A percentile compares a stretch with the other conserved stretches of the same genome.
Conservation (phyloP, 2,888 invertebrate genomes). For the Labia minor region DNA sequence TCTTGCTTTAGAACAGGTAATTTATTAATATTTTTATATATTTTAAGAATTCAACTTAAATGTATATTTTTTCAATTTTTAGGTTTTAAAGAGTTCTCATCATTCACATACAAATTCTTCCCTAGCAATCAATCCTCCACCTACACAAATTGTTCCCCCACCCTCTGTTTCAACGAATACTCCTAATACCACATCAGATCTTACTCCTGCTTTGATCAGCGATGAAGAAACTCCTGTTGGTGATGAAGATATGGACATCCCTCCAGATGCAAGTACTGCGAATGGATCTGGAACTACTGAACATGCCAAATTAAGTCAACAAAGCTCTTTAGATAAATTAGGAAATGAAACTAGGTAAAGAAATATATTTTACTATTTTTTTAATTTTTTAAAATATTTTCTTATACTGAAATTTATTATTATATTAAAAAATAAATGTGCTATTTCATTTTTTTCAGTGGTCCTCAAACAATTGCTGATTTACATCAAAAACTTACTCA, state of each 20-base stretch:
- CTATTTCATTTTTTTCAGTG: conserved; percentile 29
- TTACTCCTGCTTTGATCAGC: background rate
- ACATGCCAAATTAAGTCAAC: conserved; percentile 29
- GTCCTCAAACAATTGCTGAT: conserved; percentile 43
- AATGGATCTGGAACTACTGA: conserved; percentile 3
- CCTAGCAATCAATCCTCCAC: background rate
- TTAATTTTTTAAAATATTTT: conserved; percentile 13
- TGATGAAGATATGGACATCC: background rate
- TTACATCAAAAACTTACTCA: conserved; percentile 47
- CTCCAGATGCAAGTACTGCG: background rate
- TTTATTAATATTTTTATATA: background rate
- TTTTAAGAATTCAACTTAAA: background rate
- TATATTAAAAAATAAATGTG: background rate
- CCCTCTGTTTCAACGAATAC: background rate
- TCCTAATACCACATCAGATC: background rate
- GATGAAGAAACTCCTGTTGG: background rate
- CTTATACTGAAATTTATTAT: background rate
- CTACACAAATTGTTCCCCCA: background rate
- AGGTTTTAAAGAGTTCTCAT: conserved; percentile 1
- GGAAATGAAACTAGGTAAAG: conserved; percentile 22
- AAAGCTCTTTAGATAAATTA: conserved; percentile 30
- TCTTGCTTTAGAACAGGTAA: conserved; percentile 30
- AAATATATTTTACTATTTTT: background rate
- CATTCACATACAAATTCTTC: background rate
- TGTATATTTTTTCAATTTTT: background rate